Percentiles rank a stretch among this genome's conserved stretches.
Evolutionary conservation across 2,113 vertebrate genomes (phyloP).

Genomic region (Aramus guarauna): DNA sequence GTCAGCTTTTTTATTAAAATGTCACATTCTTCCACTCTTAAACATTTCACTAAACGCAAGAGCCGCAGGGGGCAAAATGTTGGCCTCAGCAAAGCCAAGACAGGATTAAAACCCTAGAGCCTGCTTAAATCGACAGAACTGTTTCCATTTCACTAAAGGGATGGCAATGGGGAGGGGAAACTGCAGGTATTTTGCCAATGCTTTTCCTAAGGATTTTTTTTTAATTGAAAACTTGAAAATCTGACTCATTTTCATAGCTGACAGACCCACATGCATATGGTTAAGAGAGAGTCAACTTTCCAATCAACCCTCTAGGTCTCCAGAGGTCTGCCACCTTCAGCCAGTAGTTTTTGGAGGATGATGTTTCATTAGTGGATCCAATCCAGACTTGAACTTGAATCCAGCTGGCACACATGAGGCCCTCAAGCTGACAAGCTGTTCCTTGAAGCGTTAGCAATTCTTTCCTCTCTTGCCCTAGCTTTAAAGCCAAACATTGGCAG

Average conservation of each 20-base stretch:
- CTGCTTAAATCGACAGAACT: not conserved
- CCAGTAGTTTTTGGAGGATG: conserved; percentile 19
- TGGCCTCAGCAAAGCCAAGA: not conserved
- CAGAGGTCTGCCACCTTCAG: conserved; percentile 39
- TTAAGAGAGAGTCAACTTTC: conserved; percentile 18
- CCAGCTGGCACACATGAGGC: conserved; percentile 24
- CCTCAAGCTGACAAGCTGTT: conserved; percentile 45
- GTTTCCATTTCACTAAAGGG: not conserved
- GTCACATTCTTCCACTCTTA: conserved; percentile 3
- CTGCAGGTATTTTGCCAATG: not conserved
- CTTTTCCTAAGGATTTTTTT: not conserved
- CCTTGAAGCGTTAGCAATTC: conserved; percentile 25
- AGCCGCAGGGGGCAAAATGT: not conserved
- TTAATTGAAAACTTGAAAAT: conserved; percentile 14
- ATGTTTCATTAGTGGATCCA: conserved; percentile 38
- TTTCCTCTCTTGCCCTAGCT: not conserved
- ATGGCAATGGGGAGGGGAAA: not conserved
- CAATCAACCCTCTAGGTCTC: not conserved
- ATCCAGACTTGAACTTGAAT: conserved; percentile 10
- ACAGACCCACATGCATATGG: not conserved
- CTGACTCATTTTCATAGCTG: conserved; percentile 25
- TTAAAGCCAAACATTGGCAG: not conserved
- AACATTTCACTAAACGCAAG: not conserved
- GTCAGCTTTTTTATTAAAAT: conserved; percentile 15
- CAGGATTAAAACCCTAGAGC: not conserved